Base-by-base conservation (phyloP, 2,888 invertebrate genomes). In the Eupeodes latifasciatus region DNA sequence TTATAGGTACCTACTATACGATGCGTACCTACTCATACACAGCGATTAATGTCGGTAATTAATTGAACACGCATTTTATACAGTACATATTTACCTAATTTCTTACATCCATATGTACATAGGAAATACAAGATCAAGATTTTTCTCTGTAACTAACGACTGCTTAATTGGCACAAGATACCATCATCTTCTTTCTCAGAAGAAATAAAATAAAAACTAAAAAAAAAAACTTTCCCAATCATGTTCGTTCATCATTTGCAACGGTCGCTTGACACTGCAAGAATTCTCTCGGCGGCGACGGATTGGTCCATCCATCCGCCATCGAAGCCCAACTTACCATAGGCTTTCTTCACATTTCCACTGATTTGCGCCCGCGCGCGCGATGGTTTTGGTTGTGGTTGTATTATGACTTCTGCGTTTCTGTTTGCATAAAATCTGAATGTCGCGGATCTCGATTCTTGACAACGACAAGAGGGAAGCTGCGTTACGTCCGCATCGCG, bases 371-470 rank as follows among this genome's bases (percentile, higher is more conserved):
- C 27, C 2, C 2, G 27, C 27, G 27, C 27, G 34, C 36, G 40
- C 34, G 34, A 51, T 34, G 55, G 44, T 10, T 5, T 9, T 16
- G 27, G 11, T 40, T 40, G 27, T 44, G 9, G 79, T 79, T 75
- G 86, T 69, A 64, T 79, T 19, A 19, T 79, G 47, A 86, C 77
- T 81, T 78, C 75, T 87, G 82, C 79, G 66, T 36, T 83, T 83
- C 47, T 16, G 79, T 86, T 83, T 83, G 75, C 83, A 87, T 81
- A 69, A 87, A 87, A 83, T 87, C 84, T 87, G 87, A 87, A 80
- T 87, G 86, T 81, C 81, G 85, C 72, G 67, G 85, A 40, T 77
- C 76, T 51, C 55, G 27, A 27, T 27, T 27, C 61, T 61, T 27
- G 27, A 27, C 81, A 62, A 71, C 27, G 27, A 27, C 27, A 27